phyloP scores from a whole-genome alignment of 2,888 invertebrate species.

The Parnassius apollo region DNA sequence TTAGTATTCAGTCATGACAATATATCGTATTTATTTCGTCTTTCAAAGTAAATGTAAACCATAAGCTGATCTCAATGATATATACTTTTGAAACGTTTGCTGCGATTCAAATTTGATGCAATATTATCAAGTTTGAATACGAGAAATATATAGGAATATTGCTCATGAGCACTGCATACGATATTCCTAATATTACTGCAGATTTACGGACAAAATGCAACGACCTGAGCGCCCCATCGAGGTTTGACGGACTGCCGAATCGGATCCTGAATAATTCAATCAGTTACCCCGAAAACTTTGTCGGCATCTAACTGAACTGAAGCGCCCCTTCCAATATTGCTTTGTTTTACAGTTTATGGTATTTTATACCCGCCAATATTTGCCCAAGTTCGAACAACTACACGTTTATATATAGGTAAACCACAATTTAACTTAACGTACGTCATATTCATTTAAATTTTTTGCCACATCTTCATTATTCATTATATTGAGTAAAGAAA shows the following conservation, averaged over 20 bases:
- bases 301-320: constrained; percentile 42
- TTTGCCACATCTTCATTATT: too few relatives aligned
- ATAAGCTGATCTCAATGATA: too few relatives aligned
- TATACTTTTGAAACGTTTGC: constrained; percentile 13
- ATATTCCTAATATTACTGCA: constrained; percentile 62
- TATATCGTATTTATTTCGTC: too few relatives aligned
- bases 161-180: constrained; percentile 58
- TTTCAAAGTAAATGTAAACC: too few relatives aligned
- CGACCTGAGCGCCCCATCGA: constrained; percentile 43
- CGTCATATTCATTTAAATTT: too few relatives aligned
- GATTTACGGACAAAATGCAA: constrained; percentile 73
- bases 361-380: constrained; percentile 47
- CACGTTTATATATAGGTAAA: neutral
- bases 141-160: constrained; percentile 53
- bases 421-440: too few relatives aligned
- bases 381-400: constrained; percentile 26
- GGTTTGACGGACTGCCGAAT: constrained; percentile 75
- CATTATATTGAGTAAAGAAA: too few relatives aligned
- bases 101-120: constrained; percentile 27
- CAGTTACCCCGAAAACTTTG: constrained; percentile 63
- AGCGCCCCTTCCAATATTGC: constrained; percentile 60
- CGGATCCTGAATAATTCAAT: constrained; percentile 77
- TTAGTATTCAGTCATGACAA: too few relatives aligned
- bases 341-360: constrained; percentile 71
- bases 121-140: constrained; percentile 46